These are phyloP conservation scores for Ammodytes marinus DNA, from an alignment of 2,113 vertebrate species.

Conservation along the genomic window DNA sequence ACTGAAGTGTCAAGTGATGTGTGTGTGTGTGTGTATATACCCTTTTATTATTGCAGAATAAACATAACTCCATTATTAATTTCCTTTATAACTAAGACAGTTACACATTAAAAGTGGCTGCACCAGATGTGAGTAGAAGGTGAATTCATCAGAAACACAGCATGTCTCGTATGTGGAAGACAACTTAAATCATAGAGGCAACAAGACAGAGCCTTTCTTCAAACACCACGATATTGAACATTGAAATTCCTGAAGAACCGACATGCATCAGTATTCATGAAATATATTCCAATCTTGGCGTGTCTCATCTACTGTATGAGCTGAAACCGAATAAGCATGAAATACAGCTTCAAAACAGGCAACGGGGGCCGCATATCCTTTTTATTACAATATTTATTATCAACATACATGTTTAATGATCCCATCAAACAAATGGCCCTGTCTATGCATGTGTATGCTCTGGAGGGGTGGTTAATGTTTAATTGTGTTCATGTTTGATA, in stretches of 20 bases:
- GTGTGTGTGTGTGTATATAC: neutral
- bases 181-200: conserved; percentile 27
- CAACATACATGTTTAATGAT: conserved; percentile 60
- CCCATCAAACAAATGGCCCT: conserved; percentile 40
- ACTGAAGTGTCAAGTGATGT: neutral
- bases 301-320: neutral
- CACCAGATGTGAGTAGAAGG: neutral
- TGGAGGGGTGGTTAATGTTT: conserved; percentile 2
- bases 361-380: neutral
- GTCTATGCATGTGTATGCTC: conserved; percentile 14
- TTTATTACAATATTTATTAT: conserved; percentile 50
- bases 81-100: neutral
- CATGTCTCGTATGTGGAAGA: neutral
- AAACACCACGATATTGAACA: conserved; percentile 17
- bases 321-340: conserved; percentile 2
- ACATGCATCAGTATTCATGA: conserved; percentile 19
- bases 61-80: neutral
- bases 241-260: conserved; percentile 1
- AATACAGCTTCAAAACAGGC: conserved; percentile 26
- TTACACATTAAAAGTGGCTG: neutral
- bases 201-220: conserved; percentile 15
- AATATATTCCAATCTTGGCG: conserved; percentile 11
- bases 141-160: conserved; percentile 21
- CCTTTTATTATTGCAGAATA: neutral
- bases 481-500: neutral